These are phyloP conservation scores for Coilia nasus DNA, from an alignment of 2,797 vertebrate species.

Conservation along the genomic window DNA sequence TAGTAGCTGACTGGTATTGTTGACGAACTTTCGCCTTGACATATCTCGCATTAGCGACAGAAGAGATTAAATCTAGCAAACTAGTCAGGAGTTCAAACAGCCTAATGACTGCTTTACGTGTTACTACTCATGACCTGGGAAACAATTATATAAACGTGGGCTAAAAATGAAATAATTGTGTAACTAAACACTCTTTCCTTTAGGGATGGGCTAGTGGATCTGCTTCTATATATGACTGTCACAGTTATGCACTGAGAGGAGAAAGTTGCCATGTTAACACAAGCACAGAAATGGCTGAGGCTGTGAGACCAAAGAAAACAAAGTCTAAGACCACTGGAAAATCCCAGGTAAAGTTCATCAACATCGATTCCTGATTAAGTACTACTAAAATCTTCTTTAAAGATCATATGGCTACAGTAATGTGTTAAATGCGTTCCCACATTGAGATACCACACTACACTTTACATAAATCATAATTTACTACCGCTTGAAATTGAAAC, in stretches of 20 bases:
- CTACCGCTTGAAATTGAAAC: not conserved
- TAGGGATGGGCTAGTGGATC: not conserved
- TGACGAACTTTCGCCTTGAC: constrained; percentile 5
- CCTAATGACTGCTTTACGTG: not conserved
- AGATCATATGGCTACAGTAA: not conserved
- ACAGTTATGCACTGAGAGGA: constrained; percentile 43
- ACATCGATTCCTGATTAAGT: not conserved
- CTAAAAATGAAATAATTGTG: not conserved
- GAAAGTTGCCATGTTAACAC: constrained; percentile 46
- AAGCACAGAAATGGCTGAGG: constrained; percentile 72
- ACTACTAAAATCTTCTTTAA: not conserved
- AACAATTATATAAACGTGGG: not conserved
- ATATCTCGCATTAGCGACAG: not conserved
- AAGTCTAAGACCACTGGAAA: constrained; percentile 70
- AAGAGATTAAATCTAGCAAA: not conserved
- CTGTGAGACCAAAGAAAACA: constrained; percentile 76
- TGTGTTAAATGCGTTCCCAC: not conserved
- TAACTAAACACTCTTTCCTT: not conserved
- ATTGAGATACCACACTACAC: not conserved
- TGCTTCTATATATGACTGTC: not conserved
- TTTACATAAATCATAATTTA: not conserved
- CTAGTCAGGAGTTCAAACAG: not conserved
- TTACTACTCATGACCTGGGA: not conserved
- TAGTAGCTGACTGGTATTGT: not conserved
- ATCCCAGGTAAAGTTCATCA: constrained; percentile 69